A percentile compares a stretch with the other conserved stretches of the same genome.
Conservation (phyloP, 2,113 vertebrate species). For the Ceuthmochares aereus region DNA sequence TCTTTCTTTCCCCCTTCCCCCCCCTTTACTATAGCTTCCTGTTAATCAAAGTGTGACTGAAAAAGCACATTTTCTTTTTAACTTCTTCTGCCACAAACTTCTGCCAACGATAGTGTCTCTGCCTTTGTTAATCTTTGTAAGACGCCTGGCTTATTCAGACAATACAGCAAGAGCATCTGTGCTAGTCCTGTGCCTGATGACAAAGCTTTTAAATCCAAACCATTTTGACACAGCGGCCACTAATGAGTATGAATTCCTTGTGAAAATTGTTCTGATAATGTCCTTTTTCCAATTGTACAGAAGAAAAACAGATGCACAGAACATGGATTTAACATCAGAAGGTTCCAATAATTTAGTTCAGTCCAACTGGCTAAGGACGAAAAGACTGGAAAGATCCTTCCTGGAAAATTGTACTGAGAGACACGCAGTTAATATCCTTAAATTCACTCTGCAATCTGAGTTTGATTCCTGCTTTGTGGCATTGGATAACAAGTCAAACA, state of each 20-base stretch:
- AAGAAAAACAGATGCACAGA: background rate
- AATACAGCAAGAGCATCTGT: background rate
- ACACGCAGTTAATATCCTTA: background rate
- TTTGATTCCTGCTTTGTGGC: background rate
- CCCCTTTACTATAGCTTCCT: background rate
- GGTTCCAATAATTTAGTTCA: background rate
- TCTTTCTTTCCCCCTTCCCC: background rate
- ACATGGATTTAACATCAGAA: background rate
- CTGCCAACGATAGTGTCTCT: background rate
- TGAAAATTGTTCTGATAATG: background rate
- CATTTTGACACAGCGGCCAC: background rate
- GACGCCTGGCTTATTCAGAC: background rate
- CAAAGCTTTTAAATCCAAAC: background rate
- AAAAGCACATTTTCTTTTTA: background rate
- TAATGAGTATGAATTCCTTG: background rate
- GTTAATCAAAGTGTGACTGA: background rate
- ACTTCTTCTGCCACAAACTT: background rate
- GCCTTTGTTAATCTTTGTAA: background rate
- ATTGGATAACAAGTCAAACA: background rate
- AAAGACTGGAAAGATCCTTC: background rate
- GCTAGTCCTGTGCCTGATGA: rapidly evolving
- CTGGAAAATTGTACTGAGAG: rapidly evolving
- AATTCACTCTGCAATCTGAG: background rate
- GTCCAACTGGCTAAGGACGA: background rate
- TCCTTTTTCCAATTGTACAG: background rate